Conservation (phyloP, 2,113 vertebrate genomes). For the Lepus europaeus region DNA sequence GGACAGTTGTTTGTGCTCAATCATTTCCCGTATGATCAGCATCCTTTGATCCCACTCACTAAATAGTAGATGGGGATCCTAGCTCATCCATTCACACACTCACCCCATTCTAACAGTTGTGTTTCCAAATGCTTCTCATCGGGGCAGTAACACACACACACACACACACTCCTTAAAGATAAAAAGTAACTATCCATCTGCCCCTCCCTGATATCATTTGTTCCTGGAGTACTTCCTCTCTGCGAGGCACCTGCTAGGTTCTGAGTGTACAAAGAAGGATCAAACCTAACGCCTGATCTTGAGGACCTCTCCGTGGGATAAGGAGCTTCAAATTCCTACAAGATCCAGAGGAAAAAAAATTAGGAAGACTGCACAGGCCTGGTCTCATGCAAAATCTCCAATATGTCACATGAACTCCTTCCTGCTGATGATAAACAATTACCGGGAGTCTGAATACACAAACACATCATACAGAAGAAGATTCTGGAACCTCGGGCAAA, state of each 20-base stretch:
- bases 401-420: conserved; percentile 55
- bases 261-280: background rate
- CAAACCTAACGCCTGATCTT: background rate
- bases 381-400: conserved; percentile 54
- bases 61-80: background rate
- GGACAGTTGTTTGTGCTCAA: background rate
- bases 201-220: background rate
- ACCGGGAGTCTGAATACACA: conserved; percentile 51
- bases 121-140: background rate
- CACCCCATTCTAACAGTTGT: background rate
- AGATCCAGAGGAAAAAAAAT: background rate
- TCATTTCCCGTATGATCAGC: background rate
- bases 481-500: conserved; percentile 74
- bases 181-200: background rate
- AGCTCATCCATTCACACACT: background rate
- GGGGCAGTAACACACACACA: background rate
- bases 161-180: background rate
- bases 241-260: background rate
- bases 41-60: background rate
- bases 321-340: background rate
- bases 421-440: conserved; percentile 65
- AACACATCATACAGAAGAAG: conserved; percentile 59
- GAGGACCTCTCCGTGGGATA: background rate
- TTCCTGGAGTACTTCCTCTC: background rate
- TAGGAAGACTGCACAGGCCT: conserved; percentile 28